Evolutionary conservation across 1,140 invertebrate genomes (phyloP).

Genomic region (Drosophila insularis): DNA sequence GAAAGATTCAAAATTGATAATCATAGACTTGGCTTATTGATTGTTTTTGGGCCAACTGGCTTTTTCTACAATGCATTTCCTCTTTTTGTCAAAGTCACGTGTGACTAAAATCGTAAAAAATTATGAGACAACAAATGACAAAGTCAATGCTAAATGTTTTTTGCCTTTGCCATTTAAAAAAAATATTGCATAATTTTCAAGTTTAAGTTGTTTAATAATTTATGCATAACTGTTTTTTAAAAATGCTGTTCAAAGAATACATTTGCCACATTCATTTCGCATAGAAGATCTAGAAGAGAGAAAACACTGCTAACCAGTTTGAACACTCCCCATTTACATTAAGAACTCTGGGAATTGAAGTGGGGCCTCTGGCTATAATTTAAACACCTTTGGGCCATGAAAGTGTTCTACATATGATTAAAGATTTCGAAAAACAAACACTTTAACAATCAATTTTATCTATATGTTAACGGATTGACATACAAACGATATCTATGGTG

Average conservation of each 20-base stretch:
- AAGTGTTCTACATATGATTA: constrained; percentile 34
- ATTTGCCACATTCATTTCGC: background rate
- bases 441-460: background rate
- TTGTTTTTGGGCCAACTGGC: background rate
- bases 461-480: background rate
- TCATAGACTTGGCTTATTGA: constrained; percentile 43
- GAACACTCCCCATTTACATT: background rate
- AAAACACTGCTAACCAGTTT: constrained; percentile 33
- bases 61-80: constrained; percentile 5
- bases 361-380: background rate
- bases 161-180: constrained; percentile 14
- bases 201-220: constrained; percentile 22
- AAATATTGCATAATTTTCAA: constrained; percentile 50
- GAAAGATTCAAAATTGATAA: constrained; percentile 37
- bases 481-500: background rate
- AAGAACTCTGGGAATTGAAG: background rate
- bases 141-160: constrained; percentile 15
- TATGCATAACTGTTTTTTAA: constrained; percentile 50
- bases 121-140: background rate
- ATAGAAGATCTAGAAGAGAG: background rate
- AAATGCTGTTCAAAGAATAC: constrained; percentile 25
- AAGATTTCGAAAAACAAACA: background rate
- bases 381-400: constrained; percentile 49
- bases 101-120: background rate
- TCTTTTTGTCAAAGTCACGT: constrained; percentile 34